Conservation (phyloP, 1,140 invertebrate genomes). For the Penaeus indicus region DNA sequence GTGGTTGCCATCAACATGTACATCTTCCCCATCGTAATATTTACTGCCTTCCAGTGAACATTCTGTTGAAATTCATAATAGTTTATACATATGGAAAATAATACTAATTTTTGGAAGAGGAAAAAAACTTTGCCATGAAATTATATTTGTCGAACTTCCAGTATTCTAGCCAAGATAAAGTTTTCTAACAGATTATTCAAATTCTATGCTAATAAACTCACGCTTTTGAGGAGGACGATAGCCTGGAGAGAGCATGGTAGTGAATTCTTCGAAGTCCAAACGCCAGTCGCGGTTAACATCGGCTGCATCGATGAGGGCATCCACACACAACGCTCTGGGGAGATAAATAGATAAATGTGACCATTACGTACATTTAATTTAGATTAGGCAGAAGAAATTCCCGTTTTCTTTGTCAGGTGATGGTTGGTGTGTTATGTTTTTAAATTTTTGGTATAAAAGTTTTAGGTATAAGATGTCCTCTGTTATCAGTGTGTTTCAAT, state of each 20-base stretch:
- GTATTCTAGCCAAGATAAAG: too few species aligned
- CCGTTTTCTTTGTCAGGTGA: too few species aligned
- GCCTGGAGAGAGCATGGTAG: slow-evolving; percentile 66
- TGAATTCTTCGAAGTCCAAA: slow-evolving; percentile 68
- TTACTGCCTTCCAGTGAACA: slow-evolving; percentile 68
- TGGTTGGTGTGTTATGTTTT: too few species aligned
- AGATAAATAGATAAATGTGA: too few species aligned
- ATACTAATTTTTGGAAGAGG: neutral
- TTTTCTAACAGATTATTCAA: too few species aligned
- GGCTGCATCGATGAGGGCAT: slow-evolving; percentile 68
- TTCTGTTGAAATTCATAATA: slow-evolving; percentile 59
- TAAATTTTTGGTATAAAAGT: too few species aligned
- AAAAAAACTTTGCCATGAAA: neutral
- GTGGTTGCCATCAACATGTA: slow-evolving; percentile 68
- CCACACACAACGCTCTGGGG: slow-evolving; percentile 67
- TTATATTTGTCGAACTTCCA: too few species aligned
- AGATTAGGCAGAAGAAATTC: too few species aligned
- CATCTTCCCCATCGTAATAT: slow-evolving; percentile 68
- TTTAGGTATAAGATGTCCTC: too few species aligned
- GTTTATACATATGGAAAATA: slow-evolving; percentile 10
- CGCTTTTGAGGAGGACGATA: slow-evolving; percentile 67
- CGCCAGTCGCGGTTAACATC: slow-evolving; percentile 68
- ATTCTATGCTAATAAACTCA: slow-evolving; percentile 52
- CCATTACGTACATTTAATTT: too few species aligned
- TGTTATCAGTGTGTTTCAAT: too few species aligned